These are phyloP conservation scores for Varanus komodoensis DNA, from an alignment of 2,113 vertebrate species.

Conservation along the genomic window DNA sequence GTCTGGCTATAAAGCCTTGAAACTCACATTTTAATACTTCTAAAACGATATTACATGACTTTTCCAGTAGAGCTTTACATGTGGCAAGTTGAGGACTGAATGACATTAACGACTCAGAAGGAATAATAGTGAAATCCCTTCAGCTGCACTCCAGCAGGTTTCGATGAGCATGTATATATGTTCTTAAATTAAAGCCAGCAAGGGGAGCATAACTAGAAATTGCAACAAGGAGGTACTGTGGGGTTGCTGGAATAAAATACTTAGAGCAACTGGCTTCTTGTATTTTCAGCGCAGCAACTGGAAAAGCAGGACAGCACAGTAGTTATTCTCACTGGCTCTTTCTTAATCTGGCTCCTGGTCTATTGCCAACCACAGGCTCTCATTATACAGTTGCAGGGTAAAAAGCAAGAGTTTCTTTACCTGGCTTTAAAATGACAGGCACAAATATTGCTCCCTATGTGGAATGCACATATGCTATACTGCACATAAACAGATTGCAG, in stretches of 20 bases:
- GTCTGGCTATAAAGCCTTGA: background rate
- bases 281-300: slow-evolving; percentile 13
- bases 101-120: slow-evolving; percentile 35
- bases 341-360: background rate
- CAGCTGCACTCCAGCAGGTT: slow-evolving; percentile 38
- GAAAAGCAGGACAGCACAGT: background rate
- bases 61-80: slow-evolving; percentile 25
- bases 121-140: slow-evolving; percentile 31
- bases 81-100: slow-evolving; percentile 8
- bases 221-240: background rate
- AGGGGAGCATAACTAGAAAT: slow-evolving; percentile 10
- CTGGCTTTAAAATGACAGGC: background rate
- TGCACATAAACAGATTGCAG: background rate
- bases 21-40: slow-evolving; percentile 24
- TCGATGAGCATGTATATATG: background rate
- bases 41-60: slow-evolving; percentile 29
- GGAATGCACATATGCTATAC: background rate
- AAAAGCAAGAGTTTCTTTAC: background rate
- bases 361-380: background rate
- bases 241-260: slow-evolving; percentile 16
- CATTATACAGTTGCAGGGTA: background rate
- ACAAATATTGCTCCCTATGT: background rate
- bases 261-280: slow-evolving; percentile 9
- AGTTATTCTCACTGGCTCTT: background rate
- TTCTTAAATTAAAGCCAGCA: slow-evolving; percentile 50